Evolutionary conservation across 2,888 invertebrate species (phyloP).

Genomic region (Artemia sinica): DNA sequence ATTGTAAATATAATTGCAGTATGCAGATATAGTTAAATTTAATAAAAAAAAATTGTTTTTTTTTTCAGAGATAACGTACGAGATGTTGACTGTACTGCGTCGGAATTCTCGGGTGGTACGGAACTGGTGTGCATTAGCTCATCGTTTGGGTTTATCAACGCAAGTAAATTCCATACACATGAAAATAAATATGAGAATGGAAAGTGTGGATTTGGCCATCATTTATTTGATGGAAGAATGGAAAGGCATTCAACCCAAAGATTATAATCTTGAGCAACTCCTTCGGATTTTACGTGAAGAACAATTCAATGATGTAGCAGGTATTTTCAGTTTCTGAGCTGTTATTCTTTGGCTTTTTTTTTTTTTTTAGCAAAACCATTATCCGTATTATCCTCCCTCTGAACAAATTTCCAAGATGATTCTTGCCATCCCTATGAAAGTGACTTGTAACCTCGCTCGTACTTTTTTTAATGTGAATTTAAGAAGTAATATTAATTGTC

Average conservation of each 20-base stretch:
- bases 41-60: not conserved
- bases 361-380: too few relatives aligned
- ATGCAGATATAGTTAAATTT: too few relatives aligned
- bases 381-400: too few relatives aligned
- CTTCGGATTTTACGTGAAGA: constrained; percentile 14
- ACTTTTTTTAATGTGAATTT: too few relatives aligned
- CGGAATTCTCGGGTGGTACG: not conserved
- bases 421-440: too few relatives aligned
- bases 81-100: constrained; percentile 1
- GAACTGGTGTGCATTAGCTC: not conserved
- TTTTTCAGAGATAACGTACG: not conserved
- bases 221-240: constrained; percentile 18
- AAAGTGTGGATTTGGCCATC: constrained; percentile 15
- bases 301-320: constrained; percentile 18
- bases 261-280: constrained; percentile 15
- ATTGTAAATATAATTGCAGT: too few relatives aligned
- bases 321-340: not conserved
- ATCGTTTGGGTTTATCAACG: constrained; percentile 15
- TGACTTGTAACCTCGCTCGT: too few relatives aligned
- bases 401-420: too few relatives aligned
- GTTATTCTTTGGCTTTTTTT: too few relatives aligned
- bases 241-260: constrained; percentile 15
- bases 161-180: constrained; percentile 14
- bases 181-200: constrained; percentile 10
- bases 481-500: too few relatives aligned